Conservation (phyloP, 2,888 invertebrate species). For the Hyposoter dolosus region DNA sequence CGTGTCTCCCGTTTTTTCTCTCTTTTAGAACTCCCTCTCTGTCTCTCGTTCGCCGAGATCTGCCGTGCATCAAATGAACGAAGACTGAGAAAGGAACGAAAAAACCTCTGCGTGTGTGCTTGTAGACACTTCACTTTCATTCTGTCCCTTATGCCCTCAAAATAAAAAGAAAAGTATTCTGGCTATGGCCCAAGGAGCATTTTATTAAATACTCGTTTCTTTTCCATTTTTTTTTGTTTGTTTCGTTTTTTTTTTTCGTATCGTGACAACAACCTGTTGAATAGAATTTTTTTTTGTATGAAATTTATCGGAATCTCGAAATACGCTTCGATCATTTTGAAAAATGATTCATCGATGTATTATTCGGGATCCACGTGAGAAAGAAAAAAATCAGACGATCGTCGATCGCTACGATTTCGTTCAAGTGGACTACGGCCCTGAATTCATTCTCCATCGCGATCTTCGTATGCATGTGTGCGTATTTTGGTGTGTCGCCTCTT, state of each 20-base stretch:
- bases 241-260: conserved; percentile 50
- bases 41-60: conserved; percentile 46
- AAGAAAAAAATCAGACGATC: background rate
- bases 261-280: conserved; percentile 56
- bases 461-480: conserved; percentile 1
- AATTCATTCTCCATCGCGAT: conserved; percentile 32
- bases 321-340: background rate
- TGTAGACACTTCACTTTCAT: conserved; percentile 49
- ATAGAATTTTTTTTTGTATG: background rate
- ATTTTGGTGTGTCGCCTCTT: conserved; percentile 72
- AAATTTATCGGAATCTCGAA: background rate
- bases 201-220: conserved; percentile 14
- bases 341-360: background rate
- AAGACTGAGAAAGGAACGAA: conserved; percentile 26
- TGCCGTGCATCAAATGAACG: conserved; percentile 50
- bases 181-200: conserved; percentile 54
- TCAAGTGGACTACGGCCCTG: conserved; percentile 61
- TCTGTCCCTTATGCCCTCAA: conserved; percentile 6
- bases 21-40: background rate
- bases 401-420: conserved; percentile 39
- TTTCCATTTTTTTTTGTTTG: conserved; percentile 38
- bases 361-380: background rate
- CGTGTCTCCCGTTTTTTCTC: conserved; percentile 50
- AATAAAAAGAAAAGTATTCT: conserved; percentile 48
- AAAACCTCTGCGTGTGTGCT: conserved; percentile 40